These are phyloP conservation scores for Macrosiphum euphorbiae DNA, from an alignment of 2,888 invertebrate species.

Conservation along the genomic window DNA sequence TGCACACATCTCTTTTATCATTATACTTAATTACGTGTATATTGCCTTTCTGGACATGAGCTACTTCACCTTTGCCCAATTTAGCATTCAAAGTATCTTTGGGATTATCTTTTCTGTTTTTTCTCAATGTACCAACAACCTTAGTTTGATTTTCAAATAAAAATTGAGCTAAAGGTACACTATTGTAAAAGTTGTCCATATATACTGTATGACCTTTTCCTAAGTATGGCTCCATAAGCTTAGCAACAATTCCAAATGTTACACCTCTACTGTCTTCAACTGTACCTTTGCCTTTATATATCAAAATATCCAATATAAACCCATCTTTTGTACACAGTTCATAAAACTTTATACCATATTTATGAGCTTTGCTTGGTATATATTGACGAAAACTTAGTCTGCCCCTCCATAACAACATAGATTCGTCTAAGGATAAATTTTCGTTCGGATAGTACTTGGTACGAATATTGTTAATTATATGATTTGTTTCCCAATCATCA, in stretches of 20 bases:
- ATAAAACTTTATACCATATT: not conserved
- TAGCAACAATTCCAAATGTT: conserved; percentile 8
- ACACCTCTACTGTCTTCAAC: not conserved
- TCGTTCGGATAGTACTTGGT: too few relatives aligned
- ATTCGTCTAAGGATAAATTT: too few relatives aligned
- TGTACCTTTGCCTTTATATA: not conserved
- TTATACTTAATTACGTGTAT: conserved; percentile 10
- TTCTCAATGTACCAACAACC: too few relatives aligned
- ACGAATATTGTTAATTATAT: too few relatives aligned
- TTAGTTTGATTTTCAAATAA: not conserved
- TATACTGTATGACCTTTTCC: conserved; percentile 14
- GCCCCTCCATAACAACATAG: too few relatives aligned
- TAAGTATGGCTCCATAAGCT: not conserved
- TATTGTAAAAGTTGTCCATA: not conserved
- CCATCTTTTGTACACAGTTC: conserved; percentile 13
- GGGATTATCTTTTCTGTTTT: too few relatives aligned
- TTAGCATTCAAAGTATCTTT: not conserved
- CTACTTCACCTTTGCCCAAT: not conserved
- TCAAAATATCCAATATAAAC: not conserved
- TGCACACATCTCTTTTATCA: not conserved
- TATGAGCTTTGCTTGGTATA: too few relatives aligned
- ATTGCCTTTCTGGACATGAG: not conserved
- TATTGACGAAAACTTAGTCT: too few relatives aligned
- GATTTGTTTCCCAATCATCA: not conserved
- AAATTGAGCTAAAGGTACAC: not conserved